phyloP scores from a whole-genome alignment of 2,113 vertebrate genomes.

The Azemiops feae region DNA sequence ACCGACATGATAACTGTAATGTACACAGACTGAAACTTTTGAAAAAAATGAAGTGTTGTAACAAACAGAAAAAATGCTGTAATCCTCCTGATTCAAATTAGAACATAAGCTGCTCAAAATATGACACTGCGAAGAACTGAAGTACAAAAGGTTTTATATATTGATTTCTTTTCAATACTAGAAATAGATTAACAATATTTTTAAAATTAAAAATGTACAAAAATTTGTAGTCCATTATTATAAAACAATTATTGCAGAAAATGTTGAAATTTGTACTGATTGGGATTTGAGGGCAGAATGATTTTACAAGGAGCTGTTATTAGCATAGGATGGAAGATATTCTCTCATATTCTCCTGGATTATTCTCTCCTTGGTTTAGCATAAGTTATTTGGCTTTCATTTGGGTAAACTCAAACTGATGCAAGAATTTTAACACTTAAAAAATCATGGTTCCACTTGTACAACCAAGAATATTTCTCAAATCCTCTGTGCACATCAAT shows the following conservation, averaged over 20 bases:
- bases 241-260: not conserved
- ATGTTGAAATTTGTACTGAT: not conserved
- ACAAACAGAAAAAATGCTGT: rapidly evolving
- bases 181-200: not conserved
- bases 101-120: not conserved
- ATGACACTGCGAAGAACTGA: not conserved
- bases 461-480: not conserved
- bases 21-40: not conserved
- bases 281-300: not conserved
- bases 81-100: not conserved
- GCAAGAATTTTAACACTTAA: constrained; percentile 9
- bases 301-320: not conserved
- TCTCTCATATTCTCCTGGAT: not conserved
- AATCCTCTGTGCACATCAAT: not conserved
- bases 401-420: not conserved
- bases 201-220: not conserved
- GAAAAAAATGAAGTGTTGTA: not conserved
- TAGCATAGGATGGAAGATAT: not conserved
- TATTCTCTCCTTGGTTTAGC: not conserved
- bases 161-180: not conserved
- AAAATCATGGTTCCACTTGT: not conserved
- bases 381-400: not conserved
- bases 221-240: not conserved
- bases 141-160: too few relatives aligned
- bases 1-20: not conserved